Evolutionary conservation across 2,113 vertebrate species (phyloP), one percentile per base, ranked within the genome.

Genomic region (Oreochromis spilurus): DNA sequence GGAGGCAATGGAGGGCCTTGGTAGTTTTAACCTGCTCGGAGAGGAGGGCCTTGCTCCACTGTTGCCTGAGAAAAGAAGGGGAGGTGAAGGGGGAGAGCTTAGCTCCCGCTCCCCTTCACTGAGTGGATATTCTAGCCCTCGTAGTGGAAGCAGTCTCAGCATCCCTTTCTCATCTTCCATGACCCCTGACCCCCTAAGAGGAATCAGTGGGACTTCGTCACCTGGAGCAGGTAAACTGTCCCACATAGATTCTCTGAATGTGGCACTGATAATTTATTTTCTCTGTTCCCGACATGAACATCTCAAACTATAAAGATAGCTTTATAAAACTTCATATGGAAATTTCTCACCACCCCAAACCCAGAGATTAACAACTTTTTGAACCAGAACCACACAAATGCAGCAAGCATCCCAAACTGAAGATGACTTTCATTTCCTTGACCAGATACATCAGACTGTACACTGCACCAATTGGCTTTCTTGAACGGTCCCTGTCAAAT

Each of bases 41-140:
- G 92, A 95, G 11, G 94, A 52, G 24, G 81, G 92, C 43, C 97
- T 97, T 5, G 97, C 97, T 0, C 97, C 97, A 1, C 93, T 98
- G 60, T 96, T 99, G 77, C 98, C 98, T 0, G 97, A 98, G 95
- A 99, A 99, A 93, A 97, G 96, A 92, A 96, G 97, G 36, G 94
- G 93, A 17, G 96, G 95, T 0, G 98, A 98, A 86, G 96, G 95
- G 6, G 97, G 95, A 2, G 96, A 94, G 8, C 81, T 97, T 2
- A 89, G 95, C 24, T 98, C 97, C 0, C 48, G 89, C 55, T 98
- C 97, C 2, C 97, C 97, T 1, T 97, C 97, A 53, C 93, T 97
- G 34, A 97, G 97, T 5, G 97, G 97, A 16, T 97, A 97, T 87
- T 98, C 97, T 57, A 98, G 97, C 79, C 97, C 97, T 4, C 95